Percentiles rank a stretch among this genome's conserved stretches.
phyloP scores from a whole-genome alignment of 1,140 invertebrate genomes.

The Zaprionus tsacasi region DNA sequence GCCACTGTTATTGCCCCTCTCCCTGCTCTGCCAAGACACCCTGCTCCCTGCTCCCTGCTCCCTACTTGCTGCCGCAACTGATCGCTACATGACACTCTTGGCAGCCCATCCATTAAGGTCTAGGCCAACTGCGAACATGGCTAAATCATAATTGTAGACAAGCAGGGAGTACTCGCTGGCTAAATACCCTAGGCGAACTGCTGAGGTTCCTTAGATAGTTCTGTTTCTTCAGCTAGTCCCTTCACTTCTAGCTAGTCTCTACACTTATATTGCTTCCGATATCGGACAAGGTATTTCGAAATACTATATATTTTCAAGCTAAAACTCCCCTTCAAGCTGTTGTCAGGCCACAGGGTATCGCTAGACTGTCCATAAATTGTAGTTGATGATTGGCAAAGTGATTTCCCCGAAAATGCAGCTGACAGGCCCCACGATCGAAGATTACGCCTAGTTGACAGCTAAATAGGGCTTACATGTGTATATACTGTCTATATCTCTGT shows the following conservation, averaged over 20 bases:
- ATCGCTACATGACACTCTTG: not conserved
- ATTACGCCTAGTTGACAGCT: not conserved
- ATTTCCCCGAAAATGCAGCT: not conserved
- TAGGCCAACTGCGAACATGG: slow-evolving; percentile 6
- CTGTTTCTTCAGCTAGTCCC: too few species aligned
- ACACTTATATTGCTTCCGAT: too few species aligned
- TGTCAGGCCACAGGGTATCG: not conserved
- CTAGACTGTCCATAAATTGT: not conserved
- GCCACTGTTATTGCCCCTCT: not conserved
- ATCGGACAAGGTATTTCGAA: not conserved
- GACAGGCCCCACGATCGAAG: not conserved
- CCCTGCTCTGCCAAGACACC: too few species aligned
- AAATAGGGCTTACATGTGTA: slow-evolving; percentile 1
- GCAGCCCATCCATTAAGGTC: slow-evolving; percentile 7
- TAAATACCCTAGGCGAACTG: not conserved
- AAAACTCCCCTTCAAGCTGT: not conserved
- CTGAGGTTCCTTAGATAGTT: too few species aligned
- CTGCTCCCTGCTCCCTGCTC: too few species aligned
- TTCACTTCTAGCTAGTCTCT: too few species aligned
- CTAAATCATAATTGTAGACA: not conserved
- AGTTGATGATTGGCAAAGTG: not conserved
- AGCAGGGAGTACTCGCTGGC: not conserved
- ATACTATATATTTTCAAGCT: not conserved
- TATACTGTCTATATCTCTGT: not conserved
- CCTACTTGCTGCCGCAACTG: not conserved